Base-by-base conservation (phyloP, 2,797 vertebrate genomes). In the Buceros bicornis region DNA sequence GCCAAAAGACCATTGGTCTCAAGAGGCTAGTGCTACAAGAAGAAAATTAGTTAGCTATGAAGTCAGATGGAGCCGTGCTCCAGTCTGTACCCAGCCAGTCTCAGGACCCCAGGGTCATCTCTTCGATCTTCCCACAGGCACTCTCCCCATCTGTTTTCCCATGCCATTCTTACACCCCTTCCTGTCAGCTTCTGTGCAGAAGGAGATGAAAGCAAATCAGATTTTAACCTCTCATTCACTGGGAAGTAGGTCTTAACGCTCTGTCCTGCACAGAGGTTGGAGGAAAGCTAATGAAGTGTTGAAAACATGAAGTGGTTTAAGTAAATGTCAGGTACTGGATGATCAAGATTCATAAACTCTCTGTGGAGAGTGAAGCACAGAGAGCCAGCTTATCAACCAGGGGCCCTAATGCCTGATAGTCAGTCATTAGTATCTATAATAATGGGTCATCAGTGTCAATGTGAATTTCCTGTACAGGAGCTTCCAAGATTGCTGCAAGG, bases 111-210 rank as follows among this genome's bases (percentile, higher is more conserved):
- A 1, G 80, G 78, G 84, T 93, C 71, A 78, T 85, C 47, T 89
- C 31, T 83, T 91, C 72, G 0, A 33, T 74, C 74, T 96, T 91
- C 82, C 91, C 92, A 91, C 50, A 80, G 82, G 79, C 78, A 78
- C 26, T 73, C 12, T 85, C 57, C 69, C 72, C 64, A 82, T 80
- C 64, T 89, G 70, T 42, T 93, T 92, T 86, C 87, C 87, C 87
- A 74, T 93, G 89, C 87, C 92, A 94, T 69, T 86, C 79, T 89
- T 87, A 81, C 21, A 69, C 50, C 69, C 89, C 50, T 81, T 86
- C 72, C 84, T 78, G 76, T 76, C 79, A 93, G 79, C 29, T 42
- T 84, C 48, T 83, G 53, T 4, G 5, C n/a, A 78, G 48, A 8
- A 79, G 31, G 54, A 95, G 54, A 71, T 40, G 45, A 88, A 82